Conservation (phyloP, 2,888 invertebrate species). For the Mesochorus sp. region DNA sequence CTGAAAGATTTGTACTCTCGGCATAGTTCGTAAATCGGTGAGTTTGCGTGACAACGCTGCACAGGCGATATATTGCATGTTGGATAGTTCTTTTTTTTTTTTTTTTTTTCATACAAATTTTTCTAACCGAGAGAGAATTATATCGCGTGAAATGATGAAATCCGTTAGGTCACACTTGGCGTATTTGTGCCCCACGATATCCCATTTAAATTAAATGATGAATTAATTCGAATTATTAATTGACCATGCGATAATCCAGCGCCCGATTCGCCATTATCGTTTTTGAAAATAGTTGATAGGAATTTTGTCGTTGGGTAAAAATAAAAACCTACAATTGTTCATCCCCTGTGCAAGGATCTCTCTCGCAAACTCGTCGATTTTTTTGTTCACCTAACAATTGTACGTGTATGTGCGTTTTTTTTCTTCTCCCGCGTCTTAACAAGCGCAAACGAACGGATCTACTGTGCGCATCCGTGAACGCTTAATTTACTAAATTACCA, state of each 20-base stretch:
- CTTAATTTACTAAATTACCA: constrained; percentile 64
- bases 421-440: too few species aligned
- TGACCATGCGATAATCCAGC: constrained; percentile 44
- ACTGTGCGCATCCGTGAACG: constrained; percentile 60
- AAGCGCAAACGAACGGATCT: constrained; percentile 55
- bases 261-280: background rate
- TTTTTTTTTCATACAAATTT: background rate
- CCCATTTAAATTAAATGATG: constrained; percentile 49
- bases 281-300: too few species aligned
- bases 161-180: constrained; percentile 39
- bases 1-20: background rate
- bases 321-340: too few species aligned
- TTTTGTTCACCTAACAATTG: too few species aligned
- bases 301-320: too few species aligned
- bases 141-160: constrained; percentile 26
- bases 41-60: constrained; percentile 10
- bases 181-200: background rate
- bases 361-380: too few species aligned
- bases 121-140: background rate
- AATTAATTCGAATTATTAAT: constrained; percentile 34
- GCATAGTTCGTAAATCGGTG: constrained; percentile 22
- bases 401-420: too few species aligned
- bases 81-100: background rate
- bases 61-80: background rate
- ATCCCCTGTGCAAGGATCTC: too few species aligned